Evolutionary conservation across 1,140 invertebrate genomes (phyloP), one percentile per base, ranked within the genome.

Genomic region (Leptopilina clavipes): DNA sequence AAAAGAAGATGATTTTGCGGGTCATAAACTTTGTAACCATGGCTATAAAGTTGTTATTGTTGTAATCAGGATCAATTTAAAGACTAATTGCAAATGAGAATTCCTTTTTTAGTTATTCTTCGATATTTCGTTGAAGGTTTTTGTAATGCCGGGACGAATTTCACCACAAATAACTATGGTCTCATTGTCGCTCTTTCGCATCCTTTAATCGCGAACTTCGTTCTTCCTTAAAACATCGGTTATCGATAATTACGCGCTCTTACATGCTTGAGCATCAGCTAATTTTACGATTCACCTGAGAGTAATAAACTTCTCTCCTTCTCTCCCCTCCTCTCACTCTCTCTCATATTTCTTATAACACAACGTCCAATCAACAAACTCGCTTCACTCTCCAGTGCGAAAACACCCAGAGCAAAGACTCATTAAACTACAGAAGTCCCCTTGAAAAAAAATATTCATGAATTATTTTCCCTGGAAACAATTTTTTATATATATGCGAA

Each of bases 1-100:
- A 12, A 22, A 65, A 14, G 14, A 8, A 6, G 1, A 54, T 2
- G 52, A 19, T 2, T 10, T 18, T 54, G 12, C 25, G 3, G 11
- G 25, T 12, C 8, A 12, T 65, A 65, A 65, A 14, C 10, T 65
- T 65, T 65, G 56, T 65, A 31, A 65, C 22, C 22, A 31, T n/a
- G 48, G 56, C 11, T 65, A 65, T 37, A 31, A 65, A 65, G 59
- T 65, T 65, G 22, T 65, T 52, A 52, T 52, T 65, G 25, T 65
- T 22, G 19, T 65, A n/a, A 37, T 31, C 22, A 65, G 12, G 25
- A 37, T 12, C 59, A 65, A 65, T 65, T 31, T 65, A 25, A 10
- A 31, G 22, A 31, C 22, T 65, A 65, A 65, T 65, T 65, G 59
- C 12, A 65, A 65, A 65, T 25, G 22, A 65, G 59, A 65, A 14